A percentile compares a stretch with the other conserved stretches of the same genome.
Conservation (phyloP, 2,888 invertebrate species). For the Furcula furcula region DNA sequence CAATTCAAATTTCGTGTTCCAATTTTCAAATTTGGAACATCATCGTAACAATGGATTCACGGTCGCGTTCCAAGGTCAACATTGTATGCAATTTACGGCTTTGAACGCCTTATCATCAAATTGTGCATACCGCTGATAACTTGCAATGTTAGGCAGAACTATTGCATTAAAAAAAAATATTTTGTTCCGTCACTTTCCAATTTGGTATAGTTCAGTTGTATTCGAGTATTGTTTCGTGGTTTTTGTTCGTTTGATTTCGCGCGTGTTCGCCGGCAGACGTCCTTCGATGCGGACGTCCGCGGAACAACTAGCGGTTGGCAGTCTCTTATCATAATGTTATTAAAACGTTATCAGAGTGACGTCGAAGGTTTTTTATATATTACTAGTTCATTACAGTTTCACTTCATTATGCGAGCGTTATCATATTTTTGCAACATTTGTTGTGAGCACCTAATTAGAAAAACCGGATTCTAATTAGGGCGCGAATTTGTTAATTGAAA, state of each 20-base stretch:
- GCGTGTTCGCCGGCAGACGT: constrained; percentile 52
- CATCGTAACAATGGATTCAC: constrained; percentile 47
- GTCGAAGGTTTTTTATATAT: constrained; percentile 31
- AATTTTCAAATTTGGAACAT: constrained; percentile 62
- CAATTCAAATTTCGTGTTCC: no score
- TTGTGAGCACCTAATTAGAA: constrained; percentile 16
- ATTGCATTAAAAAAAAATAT: not conserved
- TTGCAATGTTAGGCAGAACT: not conserved
- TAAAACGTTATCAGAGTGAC: constrained; percentile 50
- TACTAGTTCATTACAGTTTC: constrained; percentile 38
- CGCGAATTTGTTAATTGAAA: no score
- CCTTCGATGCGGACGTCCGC: constrained; percentile 58
- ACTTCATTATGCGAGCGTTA: constrained; percentile 34
- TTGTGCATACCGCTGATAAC: constrained; percentile 50
- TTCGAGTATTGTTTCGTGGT: constrained; percentile 48
- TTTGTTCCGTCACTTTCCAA: constrained; percentile 15
- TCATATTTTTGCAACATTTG: constrained; percentile 22
- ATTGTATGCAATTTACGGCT: constrained; percentile 51
- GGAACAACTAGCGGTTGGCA: constrained; percentile 57
- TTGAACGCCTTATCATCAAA: constrained; percentile 58
- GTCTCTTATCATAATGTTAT: constrained; percentile 23
- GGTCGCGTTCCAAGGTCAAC: constrained; percentile 57
- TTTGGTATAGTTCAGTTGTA: constrained; percentile 2
- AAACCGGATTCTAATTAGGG: constrained; percentile 12
- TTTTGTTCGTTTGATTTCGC: constrained; percentile 57